A percentile compares a stretch with the other conserved stretches of the same genome.
These are phyloP conservation scores for Chrysolina oricalcia DNA, from an alignment of 2,888 invertebrate species.

Conservation along the genomic window DNA sequence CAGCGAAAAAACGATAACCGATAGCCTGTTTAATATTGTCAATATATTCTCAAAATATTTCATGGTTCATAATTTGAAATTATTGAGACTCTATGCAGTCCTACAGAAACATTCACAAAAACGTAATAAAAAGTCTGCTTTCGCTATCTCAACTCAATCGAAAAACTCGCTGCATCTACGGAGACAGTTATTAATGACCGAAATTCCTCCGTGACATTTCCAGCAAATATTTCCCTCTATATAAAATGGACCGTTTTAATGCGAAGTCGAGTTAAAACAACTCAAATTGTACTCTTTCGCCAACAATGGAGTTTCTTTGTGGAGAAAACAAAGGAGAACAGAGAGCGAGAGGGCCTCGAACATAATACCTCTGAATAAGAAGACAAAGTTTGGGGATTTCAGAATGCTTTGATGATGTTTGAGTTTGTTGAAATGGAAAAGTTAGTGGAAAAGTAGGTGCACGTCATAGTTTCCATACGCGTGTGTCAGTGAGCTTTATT, in stretches of 20 bases:
- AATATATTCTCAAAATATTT: neutral
- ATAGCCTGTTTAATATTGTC: too few relatives aligned
- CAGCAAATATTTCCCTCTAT: slow-evolving; percentile 46
- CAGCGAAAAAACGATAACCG: too few relatives aligned
- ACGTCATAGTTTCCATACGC: slow-evolving; percentile 45
- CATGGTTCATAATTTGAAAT: neutral
- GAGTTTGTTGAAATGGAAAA: slow-evolving; percentile 75
- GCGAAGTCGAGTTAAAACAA: slow-evolving; percentile 51
- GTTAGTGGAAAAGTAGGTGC: slow-evolving; percentile 72
- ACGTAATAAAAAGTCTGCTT: neutral
- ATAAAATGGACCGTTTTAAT: slow-evolving; percentile 49
- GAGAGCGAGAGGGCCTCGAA: slow-evolving; percentile 26
- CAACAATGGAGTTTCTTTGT: slow-evolving; percentile 51
- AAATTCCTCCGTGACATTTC: slow-evolving; percentile 51
- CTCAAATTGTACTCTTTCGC: slow-evolving; percentile 47
- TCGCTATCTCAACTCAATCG: slow-evolving; percentile 39
- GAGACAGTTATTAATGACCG: slow-evolving; percentile 46
- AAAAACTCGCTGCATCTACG: slow-evolving; percentile 41
- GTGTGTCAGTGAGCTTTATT: slow-evolving; percentile 13
- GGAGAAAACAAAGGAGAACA: slow-evolving; percentile 44
- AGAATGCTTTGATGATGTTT: slow-evolving; percentile 63
- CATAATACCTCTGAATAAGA: slow-evolving; percentile 46
- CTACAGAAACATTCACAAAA: neutral
- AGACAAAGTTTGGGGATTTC: slow-evolving; percentile 51
- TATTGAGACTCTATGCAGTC: neutral